Conservation (phyloP, 1,140 invertebrate species). For the Mactra quadrangularis region DNA sequence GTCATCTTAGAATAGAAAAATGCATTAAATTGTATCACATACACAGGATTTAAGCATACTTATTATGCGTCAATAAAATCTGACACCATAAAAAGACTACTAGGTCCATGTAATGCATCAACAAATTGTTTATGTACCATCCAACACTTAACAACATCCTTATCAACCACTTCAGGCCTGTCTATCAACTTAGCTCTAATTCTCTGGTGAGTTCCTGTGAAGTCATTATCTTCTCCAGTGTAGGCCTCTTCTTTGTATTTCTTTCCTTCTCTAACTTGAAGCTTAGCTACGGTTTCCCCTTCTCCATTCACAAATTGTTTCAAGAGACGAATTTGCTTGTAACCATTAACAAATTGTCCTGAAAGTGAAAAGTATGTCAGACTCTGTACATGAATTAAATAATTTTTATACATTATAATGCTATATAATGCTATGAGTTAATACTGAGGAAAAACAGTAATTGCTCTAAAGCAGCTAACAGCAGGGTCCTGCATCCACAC, state of each 20-base stretch:
- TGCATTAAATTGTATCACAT: too few relatives aligned
- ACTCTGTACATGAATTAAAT: background rate
- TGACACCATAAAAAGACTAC: background rate
- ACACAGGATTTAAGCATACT: too few relatives aligned
- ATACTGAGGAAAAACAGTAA: background rate
- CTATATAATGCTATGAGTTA: background rate
- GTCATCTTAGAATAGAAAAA: too few relatives aligned
- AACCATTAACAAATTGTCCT: slow-evolving; percentile 29
- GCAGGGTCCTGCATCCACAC: background rate
- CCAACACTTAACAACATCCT: slow-evolving; percentile 4
- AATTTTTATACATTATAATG: background rate
- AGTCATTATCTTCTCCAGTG: background rate
- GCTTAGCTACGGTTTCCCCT: background rate
- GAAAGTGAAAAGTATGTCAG: background rate
- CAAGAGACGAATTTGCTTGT: slow-evolving; percentile 1
- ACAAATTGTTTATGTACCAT: slow-evolving; percentile 10
- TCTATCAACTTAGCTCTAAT: slow-evolving; percentile 1
- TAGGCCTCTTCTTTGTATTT: background rate
- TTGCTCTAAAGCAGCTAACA: background rate
- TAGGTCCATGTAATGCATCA: background rate
- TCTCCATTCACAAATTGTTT: slow-evolving; percentile 8
- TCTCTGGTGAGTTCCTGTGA: background rate
- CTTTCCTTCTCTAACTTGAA: slow-evolving; percentile 22
- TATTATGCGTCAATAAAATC: background rate
- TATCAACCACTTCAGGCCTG: background rate